phyloP scores from a whole-genome alignment of 2,797 vertebrate species.

The Champsocephalus gunnari region DNA sequence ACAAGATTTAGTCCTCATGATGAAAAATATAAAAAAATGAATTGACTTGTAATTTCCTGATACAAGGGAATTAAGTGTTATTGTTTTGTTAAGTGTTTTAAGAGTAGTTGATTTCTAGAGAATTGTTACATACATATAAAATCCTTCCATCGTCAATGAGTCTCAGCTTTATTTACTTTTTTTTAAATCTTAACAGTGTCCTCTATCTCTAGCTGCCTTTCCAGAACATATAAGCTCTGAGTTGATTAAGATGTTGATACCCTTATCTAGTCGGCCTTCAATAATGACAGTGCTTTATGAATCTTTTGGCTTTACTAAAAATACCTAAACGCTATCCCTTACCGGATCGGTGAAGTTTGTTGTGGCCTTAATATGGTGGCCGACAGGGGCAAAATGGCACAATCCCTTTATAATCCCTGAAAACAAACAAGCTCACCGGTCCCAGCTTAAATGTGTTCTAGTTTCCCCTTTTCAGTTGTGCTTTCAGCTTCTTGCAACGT shows the following conservation, averaged over 20 bases:
- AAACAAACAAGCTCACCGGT: too few relatives aligned
- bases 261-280: background rate
- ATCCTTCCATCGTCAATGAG: background rate
- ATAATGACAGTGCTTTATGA: background rate
- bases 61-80: background rate
- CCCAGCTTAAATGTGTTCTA: too few relatives aligned
- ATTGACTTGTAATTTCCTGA: background rate
- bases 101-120: background rate
- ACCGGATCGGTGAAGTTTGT: too few relatives aligned
- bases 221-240: conserved; percentile 1
- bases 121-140: background rate
- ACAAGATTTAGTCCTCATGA: conserved; percentile 6
- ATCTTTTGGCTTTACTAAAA: background rate
- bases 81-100: background rate
- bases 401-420: too few relatives aligned
- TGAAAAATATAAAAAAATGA: background rate
- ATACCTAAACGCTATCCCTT: too few relatives aligned
- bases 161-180: background rate
- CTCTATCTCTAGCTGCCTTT: background rate
- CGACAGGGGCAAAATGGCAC: background rate
- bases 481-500: too few relatives aligned
- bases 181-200: background rate
- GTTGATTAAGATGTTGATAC: background rate
- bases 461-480: too few relatives aligned
- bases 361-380: background rate